Conservation (phyloP, 1,140 invertebrate species). For the Tetragonula clypearis region DNA sequence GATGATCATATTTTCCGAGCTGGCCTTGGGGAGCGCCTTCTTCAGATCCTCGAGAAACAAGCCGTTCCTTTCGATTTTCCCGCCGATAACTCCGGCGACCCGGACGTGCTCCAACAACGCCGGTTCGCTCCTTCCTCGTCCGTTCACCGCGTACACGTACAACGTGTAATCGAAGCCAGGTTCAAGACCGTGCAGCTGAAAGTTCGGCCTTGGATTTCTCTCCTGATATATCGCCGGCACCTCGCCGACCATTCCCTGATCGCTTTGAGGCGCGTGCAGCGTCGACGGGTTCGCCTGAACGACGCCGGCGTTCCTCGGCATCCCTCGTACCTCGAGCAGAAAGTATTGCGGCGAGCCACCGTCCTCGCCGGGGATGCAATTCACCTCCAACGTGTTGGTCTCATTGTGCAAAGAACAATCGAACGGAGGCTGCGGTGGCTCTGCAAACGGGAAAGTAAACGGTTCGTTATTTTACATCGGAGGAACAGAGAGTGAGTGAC, state of each 20-base stretch:
- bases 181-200: slow-evolving; percentile 85
- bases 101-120: slow-evolving; percentile 84
- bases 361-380: slow-evolving; percentile 89
- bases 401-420: slow-evolving; percentile 87
- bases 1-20: slow-evolving; percentile 72
- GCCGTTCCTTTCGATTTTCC: slow-evolving; percentile 66
- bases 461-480: background rate
- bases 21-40: slow-evolving; percentile 70
- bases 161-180: slow-evolving; percentile 86
- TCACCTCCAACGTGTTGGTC: slow-evolving; percentile 86
- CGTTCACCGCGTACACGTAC: slow-evolving; percentile 87
- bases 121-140: slow-evolving; percentile 86
- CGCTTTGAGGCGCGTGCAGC: slow-evolving; percentile 84
- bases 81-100: slow-evolving; percentile 79
- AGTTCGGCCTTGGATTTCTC: slow-evolving; percentile 84
- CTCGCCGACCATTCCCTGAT: slow-evolving; percentile 81
- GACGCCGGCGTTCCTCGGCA: slow-evolving; percentile 78
- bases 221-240: slow-evolving; percentile 83
- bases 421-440: slow-evolving; percentile 86
- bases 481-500: no score
- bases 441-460: slow-evolving; percentile 72
- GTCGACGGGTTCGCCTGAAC: slow-evolving; percentile 74
- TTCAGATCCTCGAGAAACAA: slow-evolving; percentile 74
- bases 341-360: slow-evolving; percentile 92
- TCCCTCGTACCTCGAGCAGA: slow-evolving; percentile 89